Evolutionary conservation across 2,113 vertebrate species (phyloP).

Genomic region (Pristiophorus japonicus): DNA sequence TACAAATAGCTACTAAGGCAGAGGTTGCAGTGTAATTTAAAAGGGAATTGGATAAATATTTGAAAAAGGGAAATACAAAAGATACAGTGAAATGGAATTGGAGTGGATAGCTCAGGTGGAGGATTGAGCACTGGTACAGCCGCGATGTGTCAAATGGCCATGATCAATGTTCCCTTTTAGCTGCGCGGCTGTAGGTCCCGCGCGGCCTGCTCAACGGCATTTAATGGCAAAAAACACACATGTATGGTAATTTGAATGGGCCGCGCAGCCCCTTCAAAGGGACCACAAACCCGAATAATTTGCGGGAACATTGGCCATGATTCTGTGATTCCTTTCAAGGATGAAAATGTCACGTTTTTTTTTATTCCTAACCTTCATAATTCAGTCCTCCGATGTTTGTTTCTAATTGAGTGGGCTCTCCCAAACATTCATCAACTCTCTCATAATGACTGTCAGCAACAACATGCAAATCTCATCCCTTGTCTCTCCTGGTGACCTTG

Average conservation of each 20-base stretch:
- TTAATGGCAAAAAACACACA: too few relatives aligned
- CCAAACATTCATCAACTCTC: neutral
- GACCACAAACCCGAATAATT: too few relatives aligned
- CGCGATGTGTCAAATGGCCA: neutral
- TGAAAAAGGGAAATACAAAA: neutral
- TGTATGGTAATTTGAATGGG: too few relatives aligned
- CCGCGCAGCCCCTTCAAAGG: too few relatives aligned
- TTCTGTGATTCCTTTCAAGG: neutral
- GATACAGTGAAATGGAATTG: neutral
- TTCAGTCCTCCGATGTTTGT: neutral
- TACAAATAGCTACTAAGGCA: too few relatives aligned
- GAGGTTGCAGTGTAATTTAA: neutral
- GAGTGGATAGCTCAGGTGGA: neutral
- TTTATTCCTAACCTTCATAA: neutral
- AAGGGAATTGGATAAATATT: neutral
- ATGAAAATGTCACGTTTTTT: neutral
- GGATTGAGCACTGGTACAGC: neutral
- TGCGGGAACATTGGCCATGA: too few relatives aligned
- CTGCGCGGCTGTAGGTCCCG: too few relatives aligned
- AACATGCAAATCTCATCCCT: neutral
- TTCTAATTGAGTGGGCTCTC: neutral
- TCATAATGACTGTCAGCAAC: neutral
- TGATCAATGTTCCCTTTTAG: neutral
- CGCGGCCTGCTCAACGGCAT: too few relatives aligned
- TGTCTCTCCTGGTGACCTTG: neutral